Evolutionary conservation across 1,140 invertebrate genomes (phyloP).

Genomic region (Cotesia glomerata): DNA sequence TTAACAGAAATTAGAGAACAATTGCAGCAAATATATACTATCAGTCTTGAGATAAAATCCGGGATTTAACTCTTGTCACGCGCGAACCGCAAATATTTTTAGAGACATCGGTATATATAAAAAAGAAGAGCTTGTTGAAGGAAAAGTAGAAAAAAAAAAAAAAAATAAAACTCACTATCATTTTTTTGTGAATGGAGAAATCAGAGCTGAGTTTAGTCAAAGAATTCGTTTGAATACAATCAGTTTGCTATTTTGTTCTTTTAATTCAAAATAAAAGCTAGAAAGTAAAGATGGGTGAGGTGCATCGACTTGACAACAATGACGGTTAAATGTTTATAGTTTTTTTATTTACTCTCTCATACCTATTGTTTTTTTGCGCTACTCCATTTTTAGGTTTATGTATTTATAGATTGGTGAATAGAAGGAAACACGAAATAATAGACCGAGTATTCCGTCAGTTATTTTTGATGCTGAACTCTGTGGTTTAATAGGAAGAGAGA

Average conservation of each 20-base stretch:
- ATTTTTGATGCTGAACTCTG: slow-evolving; percentile 16
- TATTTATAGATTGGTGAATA: not conserved
- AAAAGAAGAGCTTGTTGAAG: not conserved
- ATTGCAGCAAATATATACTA: not conserved
- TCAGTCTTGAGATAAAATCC: not conserved
- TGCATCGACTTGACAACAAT: slow-evolving; percentile 36
- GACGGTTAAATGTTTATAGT: not conserved
- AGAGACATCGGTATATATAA: not conserved
- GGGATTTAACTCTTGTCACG: slow-evolving; percentile 25
- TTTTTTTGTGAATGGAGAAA: not conserved
- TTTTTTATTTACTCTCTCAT: slow-evolving; percentile 2
- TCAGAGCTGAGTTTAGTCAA: no score
- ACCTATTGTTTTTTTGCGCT: slow-evolving; percentile 2
- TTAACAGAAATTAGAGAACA: no score
- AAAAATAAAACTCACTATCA: not conserved
- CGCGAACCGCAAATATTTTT: slow-evolving; percentile 21
- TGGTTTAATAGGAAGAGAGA: no score
- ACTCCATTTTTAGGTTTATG: not conserved
- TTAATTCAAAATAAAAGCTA: not conserved
- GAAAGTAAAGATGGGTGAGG: slow-evolving; percentile 4
- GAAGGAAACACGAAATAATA: slow-evolving; percentile 21
- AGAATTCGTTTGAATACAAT: no score
- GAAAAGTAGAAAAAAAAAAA: not conserved
- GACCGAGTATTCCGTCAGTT: slow-evolving; percentile 16
- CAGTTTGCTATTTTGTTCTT: no score